A percentile compares a stretch with the other conserved stretches of the same genome.
Conservation (phyloP, 2,797 vertebrate genomes). For the Phataginus tricuspis region DNA sequence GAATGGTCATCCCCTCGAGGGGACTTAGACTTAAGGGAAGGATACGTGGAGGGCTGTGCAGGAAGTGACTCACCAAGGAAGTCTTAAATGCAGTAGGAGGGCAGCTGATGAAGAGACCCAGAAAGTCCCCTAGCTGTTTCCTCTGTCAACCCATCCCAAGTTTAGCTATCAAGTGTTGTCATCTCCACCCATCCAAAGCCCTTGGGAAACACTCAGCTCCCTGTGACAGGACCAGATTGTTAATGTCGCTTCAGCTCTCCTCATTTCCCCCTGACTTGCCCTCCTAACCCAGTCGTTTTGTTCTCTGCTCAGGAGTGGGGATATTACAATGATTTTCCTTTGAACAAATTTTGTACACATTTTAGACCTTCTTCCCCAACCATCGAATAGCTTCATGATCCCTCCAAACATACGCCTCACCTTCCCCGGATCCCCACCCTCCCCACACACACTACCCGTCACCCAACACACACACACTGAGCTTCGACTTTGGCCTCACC, state of each 20-base stretch:
- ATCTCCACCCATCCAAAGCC: background rate
- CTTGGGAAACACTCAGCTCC: background rate
- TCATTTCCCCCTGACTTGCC: background rate
- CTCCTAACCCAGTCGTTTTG: background rate
- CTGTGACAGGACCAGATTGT: background rate
- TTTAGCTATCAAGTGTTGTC: background rate
- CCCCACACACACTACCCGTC: background rate
- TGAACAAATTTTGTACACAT: background rate
- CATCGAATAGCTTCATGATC: background rate
- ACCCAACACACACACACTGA: background rate
- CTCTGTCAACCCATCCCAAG: background rate
- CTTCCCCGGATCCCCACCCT: background rate
- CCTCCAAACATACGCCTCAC: background rate
- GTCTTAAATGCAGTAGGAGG: background rate
- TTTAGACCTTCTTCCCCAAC: background rate
- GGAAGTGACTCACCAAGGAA: background rate
- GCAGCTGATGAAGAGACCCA: background rate
- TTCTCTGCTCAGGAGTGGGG: background rate
- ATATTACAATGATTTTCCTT: background rate
- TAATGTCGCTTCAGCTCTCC: background rate
- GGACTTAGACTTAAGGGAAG: background rate
- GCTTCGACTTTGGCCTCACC: background rate
- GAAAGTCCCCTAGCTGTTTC: background rate
- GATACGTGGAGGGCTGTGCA: background rate
- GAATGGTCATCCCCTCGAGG: background rate